Conservation (phyloP, 2,797 vertebrate genomes). For the Pseudopleuronectes americanus region DNA sequence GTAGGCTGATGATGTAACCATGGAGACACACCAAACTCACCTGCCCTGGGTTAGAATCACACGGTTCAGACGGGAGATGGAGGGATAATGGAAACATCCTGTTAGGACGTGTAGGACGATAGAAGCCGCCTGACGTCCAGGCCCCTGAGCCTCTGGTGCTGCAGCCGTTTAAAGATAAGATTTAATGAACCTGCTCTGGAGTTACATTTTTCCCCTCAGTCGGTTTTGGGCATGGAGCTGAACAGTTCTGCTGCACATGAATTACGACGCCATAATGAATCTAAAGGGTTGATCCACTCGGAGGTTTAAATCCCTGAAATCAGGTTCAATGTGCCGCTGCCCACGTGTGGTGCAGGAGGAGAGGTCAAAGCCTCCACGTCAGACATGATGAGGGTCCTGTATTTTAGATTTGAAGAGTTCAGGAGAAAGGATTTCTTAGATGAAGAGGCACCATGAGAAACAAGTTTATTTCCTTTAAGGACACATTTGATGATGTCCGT, state of each 20-base stretch:
- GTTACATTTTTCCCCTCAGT: constrained; percentile 31
- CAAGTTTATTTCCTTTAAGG: neutral
- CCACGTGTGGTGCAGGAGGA: neutral
- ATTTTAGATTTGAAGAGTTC: neutral
- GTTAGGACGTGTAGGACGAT: constrained; percentile 29
- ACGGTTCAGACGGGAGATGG: constrained; percentile 45
- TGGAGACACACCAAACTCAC: constrained; percentile 56
- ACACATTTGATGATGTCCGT: neutral
- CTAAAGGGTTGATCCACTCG: constrained; percentile 31
- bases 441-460: neutral
- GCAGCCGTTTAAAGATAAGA: constrained; percentile 53
- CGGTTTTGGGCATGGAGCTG: constrained; percentile 18
- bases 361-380: no score
- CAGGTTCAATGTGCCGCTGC: constrained; percentile 16
- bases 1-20: constrained; percentile 61
- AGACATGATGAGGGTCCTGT: neutral
- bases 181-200: constrained; percentile 48
- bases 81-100: constrained; percentile 40
- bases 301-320: constrained; percentile 18
- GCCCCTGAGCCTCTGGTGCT: constrained; percentile 30
- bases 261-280: constrained; percentile 3
- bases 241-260: constrained; percentile 7
- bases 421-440: neutral
- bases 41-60: constrained; percentile 49
- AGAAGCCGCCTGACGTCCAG: constrained; percentile 8